phyloP scores from a whole-genome alignment of 92 coral and sea anemone genomes.

The Pocillopora grandis region DNA sequence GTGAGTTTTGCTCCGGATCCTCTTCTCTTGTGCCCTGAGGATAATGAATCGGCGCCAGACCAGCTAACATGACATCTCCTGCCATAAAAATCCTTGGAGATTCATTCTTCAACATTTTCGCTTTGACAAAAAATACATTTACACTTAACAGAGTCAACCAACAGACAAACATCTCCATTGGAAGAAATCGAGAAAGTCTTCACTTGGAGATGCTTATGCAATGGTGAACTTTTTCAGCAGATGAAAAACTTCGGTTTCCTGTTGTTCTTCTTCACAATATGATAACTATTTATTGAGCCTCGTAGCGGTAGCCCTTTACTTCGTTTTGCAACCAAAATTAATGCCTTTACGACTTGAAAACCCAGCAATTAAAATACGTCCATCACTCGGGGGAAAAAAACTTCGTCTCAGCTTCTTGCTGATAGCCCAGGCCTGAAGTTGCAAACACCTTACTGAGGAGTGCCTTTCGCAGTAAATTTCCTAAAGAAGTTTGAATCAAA shows the following conservation, averaged over 20 bases:
- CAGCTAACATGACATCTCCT: slow-evolving; percentile 65
- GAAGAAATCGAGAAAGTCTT: neutral
- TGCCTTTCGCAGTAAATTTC: neutral
- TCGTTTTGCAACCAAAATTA: neutral
- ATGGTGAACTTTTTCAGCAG: neutral
- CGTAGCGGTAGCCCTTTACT: neutral
- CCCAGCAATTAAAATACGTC: neutral
- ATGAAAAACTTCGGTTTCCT: neutral
- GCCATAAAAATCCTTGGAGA: slow-evolving; percentile 29
- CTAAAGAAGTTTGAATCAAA: neutral
- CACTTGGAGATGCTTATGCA: neutral
- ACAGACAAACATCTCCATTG: neutral
- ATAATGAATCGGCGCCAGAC: slow-evolving; percentile 68
- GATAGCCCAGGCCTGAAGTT: neutral
- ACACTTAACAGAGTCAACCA: neutral
- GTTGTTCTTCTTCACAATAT: neutral
- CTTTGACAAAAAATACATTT: neutral
- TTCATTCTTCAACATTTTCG: neutral
- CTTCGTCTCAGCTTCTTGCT: neutral
- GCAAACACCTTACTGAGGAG: neutral
- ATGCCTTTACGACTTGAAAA: neutral
- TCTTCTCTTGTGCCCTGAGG: slow-evolving; percentile 43
- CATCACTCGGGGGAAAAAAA: no score
- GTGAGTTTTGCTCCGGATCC: slow-evolving; percentile 14
- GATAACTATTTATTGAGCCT: neutral